phyloP scores from a whole-genome alignment of 2,888 invertebrate genomes.

The Eristalinus sepulchralis region DNA sequence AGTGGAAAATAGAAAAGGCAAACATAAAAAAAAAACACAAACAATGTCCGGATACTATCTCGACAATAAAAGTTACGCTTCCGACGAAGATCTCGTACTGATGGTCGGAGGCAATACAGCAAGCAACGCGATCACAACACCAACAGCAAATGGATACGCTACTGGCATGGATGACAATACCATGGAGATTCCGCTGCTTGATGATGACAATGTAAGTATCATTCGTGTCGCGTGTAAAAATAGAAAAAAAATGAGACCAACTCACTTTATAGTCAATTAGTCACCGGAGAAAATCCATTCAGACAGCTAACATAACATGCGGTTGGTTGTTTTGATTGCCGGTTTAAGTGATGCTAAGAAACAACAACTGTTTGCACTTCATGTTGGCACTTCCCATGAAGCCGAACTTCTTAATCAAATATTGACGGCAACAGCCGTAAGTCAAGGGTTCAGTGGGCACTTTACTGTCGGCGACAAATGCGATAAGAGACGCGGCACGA shows the following conservation, averaged over 20 bases:
- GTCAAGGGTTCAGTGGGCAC: neutral
- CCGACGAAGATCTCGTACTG: slow-evolving; percentile 57
- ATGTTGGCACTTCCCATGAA: slow-evolving; percentile 3
- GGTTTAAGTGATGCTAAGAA: neutral
- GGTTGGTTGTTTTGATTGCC: neutral
- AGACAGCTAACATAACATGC: neutral
- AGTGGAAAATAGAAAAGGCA: neutral
- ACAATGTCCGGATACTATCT: slow-evolving; percentile 56
- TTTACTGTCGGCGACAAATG: neutral
- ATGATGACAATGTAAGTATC: slow-evolving; percentile 56
- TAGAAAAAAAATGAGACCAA: neutral
- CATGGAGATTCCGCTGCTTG: slow-evolving; percentile 63
- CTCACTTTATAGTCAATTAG: slow-evolving; percentile 32
- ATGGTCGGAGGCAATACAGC: slow-evolving; percentile 23
- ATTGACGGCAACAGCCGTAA: neutral
- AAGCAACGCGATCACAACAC: neutral
- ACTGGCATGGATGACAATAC: slow-evolving; percentile 52
- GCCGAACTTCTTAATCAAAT: neutral
- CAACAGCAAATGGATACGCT: slow-evolving; percentile 5
- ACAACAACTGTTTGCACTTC: neutral
- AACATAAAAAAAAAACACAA: neutral
- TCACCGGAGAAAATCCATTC: slow-evolving; percentile 4
- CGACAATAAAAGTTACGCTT: slow-evolving; percentile 49
- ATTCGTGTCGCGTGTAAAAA: slow-evolving; percentile 15
- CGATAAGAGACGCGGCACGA: neutral